phyloP scores from a whole-genome alignment of 2,113 vertebrate species.

The Ophiodon elongatus region DNA sequence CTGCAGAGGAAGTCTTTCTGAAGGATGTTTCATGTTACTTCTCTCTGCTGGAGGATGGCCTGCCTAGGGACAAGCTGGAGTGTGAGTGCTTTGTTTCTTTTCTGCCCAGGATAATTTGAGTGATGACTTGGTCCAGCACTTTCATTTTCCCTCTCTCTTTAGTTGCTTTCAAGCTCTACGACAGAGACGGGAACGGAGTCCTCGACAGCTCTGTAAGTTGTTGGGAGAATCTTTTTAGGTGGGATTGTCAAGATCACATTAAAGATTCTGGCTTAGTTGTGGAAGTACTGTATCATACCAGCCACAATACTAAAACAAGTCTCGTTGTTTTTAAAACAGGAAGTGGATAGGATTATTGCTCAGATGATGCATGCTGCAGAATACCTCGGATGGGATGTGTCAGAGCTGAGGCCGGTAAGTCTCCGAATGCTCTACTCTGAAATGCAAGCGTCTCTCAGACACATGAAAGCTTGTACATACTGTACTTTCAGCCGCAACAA shows the following conservation, averaged over 20 bases:
- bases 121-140: slow-evolving; percentile 12
- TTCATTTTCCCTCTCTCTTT: slow-evolving; percentile 46
- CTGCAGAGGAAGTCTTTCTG: slow-evolving; percentile 85
- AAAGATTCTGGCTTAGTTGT: not conserved
- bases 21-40: slow-evolving; percentile 94
- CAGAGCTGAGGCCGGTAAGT: slow-evolving; percentile 91
- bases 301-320: not conserved
- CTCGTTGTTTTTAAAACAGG: slow-evolving; percentile 75
- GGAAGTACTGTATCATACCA: not conserved
- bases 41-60: slow-evolving; percentile 90
- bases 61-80: slow-evolving; percentile 91
- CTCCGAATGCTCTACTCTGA: not conserved
- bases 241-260: not conserved
- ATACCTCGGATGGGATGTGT: slow-evolving; percentile 92
- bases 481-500: not conserved
- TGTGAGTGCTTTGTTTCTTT: slow-evolving; percentile 83
- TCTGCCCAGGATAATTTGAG: slow-evolving; percentile 11
- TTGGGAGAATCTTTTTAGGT: not conserved
- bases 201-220: slow-evolving; percentile 92
- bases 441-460: not conserved
- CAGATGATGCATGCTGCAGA: slow-evolving; percentile 94
- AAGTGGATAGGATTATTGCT: slow-evolving; percentile 91
- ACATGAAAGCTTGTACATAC: not conserved
- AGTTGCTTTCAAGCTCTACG: slow-evolving; percentile 93
- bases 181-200: slow-evolving; percentile 91